Conservation (phyloP, 2,888 invertebrate genomes). For the Ophioninae sp. region DNA sequence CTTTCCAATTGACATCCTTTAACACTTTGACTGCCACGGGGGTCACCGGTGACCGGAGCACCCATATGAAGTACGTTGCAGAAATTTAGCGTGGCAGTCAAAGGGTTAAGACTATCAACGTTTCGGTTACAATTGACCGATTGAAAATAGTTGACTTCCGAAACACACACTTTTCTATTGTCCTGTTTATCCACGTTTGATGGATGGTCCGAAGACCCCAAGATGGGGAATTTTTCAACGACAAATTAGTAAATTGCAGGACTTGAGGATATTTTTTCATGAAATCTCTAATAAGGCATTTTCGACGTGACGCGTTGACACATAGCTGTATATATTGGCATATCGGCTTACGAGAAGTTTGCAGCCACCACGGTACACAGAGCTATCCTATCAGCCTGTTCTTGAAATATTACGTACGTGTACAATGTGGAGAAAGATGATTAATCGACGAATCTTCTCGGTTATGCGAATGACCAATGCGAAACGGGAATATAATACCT, state of each 20-base stretch:
- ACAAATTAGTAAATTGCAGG: too few relatives aligned
- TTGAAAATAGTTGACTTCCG: too few relatives aligned
- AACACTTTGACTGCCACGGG: too few relatives aligned
- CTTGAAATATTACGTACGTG: conserved; percentile 37
- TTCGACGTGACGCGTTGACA: neutral
- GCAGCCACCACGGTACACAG: neutral
- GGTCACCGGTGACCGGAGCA: too few relatives aligned
- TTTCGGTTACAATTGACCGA: too few relatives aligned
- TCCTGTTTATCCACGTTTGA: neutral
- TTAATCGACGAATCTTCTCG: conserved; percentile 52
- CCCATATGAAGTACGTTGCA: too few relatives aligned
- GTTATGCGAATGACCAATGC: conserved; percentile 55
- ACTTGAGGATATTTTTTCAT: neutral
- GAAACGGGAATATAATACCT: conserved; percentile 51
- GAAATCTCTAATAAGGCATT: neutral
- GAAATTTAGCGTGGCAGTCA: too few relatives aligned
- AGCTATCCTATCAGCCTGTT: conserved; percentile 7
- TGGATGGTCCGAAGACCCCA: too few relatives aligned
- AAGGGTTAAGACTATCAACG: too few relatives aligned
- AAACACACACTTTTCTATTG: neutral
- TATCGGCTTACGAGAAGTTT: neutral
- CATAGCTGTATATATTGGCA: neutral
- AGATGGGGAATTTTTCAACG: too few relatives aligned
- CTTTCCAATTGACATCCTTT: too few relatives aligned
- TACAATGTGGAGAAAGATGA: conserved; percentile 47